A percentile compares a stretch with the other conserved stretches of the same genome.
phyloP scores from a whole-genome alignment of 2,797 vertebrate species.

The Columba guinea region DNA sequence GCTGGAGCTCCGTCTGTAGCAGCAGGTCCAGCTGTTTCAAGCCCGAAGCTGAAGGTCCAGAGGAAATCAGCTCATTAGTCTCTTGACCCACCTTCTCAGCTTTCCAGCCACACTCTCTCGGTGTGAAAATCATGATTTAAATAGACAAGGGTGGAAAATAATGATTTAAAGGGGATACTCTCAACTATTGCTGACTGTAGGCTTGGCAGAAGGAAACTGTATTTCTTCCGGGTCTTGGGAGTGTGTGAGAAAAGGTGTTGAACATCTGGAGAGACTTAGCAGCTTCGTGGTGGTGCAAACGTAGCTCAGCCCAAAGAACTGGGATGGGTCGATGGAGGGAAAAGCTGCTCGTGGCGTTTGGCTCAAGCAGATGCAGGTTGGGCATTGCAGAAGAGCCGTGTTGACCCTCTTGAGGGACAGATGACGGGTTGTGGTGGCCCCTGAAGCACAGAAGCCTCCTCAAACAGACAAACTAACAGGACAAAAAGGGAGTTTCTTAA shows the following conservation, averaged over 20 bases:
- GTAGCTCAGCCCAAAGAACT: accelerated
- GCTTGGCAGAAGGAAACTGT: constrained; percentile 21
- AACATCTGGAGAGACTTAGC: constrained; percentile 15
- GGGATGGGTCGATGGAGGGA: background rate
- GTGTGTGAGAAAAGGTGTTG: background rate
- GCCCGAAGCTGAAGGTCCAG: background rate
- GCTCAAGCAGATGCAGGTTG: background rate
- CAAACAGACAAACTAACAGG: background rate
- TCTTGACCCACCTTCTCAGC: background rate
- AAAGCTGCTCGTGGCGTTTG: accelerated
- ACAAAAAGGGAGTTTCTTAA: background rate
- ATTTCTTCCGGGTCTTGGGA: constrained; percentile 42
- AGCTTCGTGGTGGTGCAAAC: background rate
- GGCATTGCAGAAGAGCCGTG: accelerated
- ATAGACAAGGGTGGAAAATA: background rate
- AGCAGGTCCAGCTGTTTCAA: constrained; percentile 2
- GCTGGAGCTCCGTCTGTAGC: background rate
- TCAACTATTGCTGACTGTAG: background rate
- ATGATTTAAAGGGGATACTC: constrained; percentile 34
- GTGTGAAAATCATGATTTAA: constrained; percentile 47
- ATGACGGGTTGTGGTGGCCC: background rate
- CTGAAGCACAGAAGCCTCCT: background rate
- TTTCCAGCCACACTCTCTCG: background rate
- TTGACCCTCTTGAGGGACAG: background rate
- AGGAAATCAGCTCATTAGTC: constrained; percentile 15